Evolutionary conservation across 2,113 vertebrate genomes (phyloP).

Genomic region (Lophura nycthemera): DNA sequence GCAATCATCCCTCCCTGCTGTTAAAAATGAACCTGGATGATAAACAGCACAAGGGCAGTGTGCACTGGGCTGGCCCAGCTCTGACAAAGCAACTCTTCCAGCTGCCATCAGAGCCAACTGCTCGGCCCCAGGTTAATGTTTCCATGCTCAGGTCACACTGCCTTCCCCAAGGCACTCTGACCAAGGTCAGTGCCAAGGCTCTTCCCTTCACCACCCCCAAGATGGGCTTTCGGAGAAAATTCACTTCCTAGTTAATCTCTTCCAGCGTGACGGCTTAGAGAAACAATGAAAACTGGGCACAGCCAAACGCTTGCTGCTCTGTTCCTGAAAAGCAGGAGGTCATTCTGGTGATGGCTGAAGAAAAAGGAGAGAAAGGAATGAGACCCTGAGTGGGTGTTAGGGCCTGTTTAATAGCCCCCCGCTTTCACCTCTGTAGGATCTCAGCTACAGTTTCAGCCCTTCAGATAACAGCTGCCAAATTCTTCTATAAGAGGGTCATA

Average conservation of each 20-base stretch:
- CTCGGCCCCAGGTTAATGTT: neutral
- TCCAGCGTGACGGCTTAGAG: conserved; percentile 16
- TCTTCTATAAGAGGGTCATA: conserved; percentile 50
- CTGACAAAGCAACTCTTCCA: neutral
- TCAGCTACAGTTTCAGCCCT: neutral
- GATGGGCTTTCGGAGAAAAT: conserved; percentile 48
- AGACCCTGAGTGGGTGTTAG: neutral
- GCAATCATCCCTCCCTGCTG: neutral
- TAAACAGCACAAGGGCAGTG: neutral
- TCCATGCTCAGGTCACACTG: neutral
- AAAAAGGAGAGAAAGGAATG: neutral
- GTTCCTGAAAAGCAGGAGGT: conserved; percentile 61
- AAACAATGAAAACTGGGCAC: conserved; percentile 18
- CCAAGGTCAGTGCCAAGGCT: neutral
- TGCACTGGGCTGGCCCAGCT: neutral
- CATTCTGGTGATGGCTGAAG: neutral
- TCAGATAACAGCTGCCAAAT: conserved; percentile 49
- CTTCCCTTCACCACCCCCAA: neutral
- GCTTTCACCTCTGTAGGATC: neutral
- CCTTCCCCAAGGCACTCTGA: neutral
- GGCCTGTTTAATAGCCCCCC: conserved; percentile 8
- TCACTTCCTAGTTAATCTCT: conserved; percentile 38
- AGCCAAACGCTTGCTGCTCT: conserved; percentile 3
- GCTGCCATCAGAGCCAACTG: fast-evolving
- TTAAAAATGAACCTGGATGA: neutral